Evolutionary conservation across 2,888 invertebrate species (phyloP).

Genomic region (Aromia moschata): DNA sequence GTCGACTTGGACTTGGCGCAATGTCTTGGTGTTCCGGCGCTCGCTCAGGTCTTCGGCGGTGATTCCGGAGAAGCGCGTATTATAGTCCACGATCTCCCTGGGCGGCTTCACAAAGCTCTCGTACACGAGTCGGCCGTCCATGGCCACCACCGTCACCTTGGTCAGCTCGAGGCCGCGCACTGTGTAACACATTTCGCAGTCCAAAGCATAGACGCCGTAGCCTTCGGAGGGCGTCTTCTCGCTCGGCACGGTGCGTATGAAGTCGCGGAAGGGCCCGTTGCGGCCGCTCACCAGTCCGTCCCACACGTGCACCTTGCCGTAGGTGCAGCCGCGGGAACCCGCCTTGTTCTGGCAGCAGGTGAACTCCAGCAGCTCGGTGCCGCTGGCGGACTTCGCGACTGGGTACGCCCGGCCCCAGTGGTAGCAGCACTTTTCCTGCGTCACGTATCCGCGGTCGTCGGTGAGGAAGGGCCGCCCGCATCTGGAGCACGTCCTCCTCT

Average conservation of each 20-base stretch:
- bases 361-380: constrained; percentile 59
- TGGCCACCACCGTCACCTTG: constrained; percentile 83
- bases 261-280: constrained; percentile 73
- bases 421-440: constrained; percentile 80
- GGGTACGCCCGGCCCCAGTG: constrained; percentile 84
- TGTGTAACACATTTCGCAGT: constrained; percentile 98
- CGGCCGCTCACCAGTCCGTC: constrained; percentile 70
- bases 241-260: constrained; percentile 35
- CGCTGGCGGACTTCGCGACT: constrained; percentile 19
- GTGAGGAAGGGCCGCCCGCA: constrained; percentile 42
- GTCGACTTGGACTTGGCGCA: constrained; percentile 85
- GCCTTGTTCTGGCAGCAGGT: constrained; percentile 71
- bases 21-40: constrained; percentile 67
- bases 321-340: constrained; percentile 71
- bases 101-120: constrained; percentile 87
- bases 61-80: constrained; percentile 95
- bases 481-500: constrained; percentile 35
- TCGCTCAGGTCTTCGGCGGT: constrained; percentile 70
- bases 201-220: constrained; percentile 79
- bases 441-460: constrained; percentile 68
- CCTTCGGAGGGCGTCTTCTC: constrained; percentile 70
- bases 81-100: constrained; percentile 87
- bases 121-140: constrained; percentile 80
- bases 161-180: constrained; percentile 86
- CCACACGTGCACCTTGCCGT: constrained; percentile 79